phyloP scores from a whole-genome alignment of 2,888 invertebrate species.

The Amiota minor region DNA sequence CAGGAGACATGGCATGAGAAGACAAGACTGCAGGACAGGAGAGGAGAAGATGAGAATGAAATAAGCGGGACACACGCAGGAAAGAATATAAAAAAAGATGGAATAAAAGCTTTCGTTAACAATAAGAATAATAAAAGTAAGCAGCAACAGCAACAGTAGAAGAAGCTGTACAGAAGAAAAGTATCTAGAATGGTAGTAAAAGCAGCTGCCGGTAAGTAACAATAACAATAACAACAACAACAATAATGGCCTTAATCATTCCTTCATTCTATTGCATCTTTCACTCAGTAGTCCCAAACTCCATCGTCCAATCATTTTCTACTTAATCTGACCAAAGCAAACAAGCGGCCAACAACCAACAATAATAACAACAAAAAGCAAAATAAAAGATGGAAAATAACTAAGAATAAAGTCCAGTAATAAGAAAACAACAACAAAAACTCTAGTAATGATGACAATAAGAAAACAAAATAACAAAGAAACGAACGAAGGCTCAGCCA shows the following conservation, averaged over 20 bases:
- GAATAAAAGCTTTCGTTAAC: no score
- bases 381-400: neutral
- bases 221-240: no score
- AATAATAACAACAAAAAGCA: neutral
- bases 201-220: constrained; percentile 9
- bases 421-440: neutral
- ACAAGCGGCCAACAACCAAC: neutral
- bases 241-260: no score
- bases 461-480: neutral
- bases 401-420: neutral
- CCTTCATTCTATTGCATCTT: no score
- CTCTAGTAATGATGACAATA: neutral
- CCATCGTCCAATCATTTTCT: no score
- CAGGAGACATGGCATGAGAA: constrained; percentile 25
- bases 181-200: constrained; percentile 11
- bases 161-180: neutral
- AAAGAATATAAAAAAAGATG: no score
- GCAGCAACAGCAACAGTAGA: neutral
- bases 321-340: no score
- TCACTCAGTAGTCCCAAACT: no score
- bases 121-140: no score
- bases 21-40: neutral
- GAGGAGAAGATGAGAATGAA: no score
- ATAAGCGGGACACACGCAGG: no score
- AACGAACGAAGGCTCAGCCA: no score